Base-by-base conservation (phyloP, 2,113 vertebrate species). In the Panthera tigris region DNA sequence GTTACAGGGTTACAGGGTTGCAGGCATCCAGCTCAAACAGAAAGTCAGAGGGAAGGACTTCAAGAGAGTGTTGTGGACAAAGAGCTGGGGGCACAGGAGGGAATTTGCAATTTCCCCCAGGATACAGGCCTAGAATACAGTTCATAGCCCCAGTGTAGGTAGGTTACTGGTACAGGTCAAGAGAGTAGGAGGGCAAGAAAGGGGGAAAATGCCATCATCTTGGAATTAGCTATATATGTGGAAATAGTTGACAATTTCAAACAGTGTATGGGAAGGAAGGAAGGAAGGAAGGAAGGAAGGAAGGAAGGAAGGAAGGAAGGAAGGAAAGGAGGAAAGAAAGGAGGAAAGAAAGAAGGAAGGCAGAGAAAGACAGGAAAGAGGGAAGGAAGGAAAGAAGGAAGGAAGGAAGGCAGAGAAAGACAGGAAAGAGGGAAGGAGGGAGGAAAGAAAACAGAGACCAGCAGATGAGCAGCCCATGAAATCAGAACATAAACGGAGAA, bases 371-470 rank as follows among this genome's bases (percentile, higher is more conserved):
- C 7, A 29, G 21, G 9, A 31, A 18, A 79, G 31, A 18, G 18
- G 19, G 48, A 52, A 33, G 8, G 10, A 4, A 50, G 10, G 25
- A 25, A 61, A 6, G 13, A 16, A 10, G 12, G 41, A 12, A 7
- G 2, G 2, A 11, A 7, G 27, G 0, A 71, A 36, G 33, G 31
- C 12, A 9, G 4, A 48, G 15, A 3, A 0, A n/a, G 2, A 3
- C 9, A 11, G 13, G 5, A 3, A 36, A 15, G 7, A 7, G 15
- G 13, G 29, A 29, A 33, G 29, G 31, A 69, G 65, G 23, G 31
- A 86, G 13, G 65, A 48, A 10, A 19, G 27, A 4, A 18, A 23
- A 13, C 6, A 48, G 16, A 69, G 10, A 27, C 1, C 4, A 66
- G n/a, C 2, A 41, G 18, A 11, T 21, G 4, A 71, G 48, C 41